A percentile compares a stretch with the other conserved stretches of the same genome.
phyloP scores from a whole-genome alignment of 2,888 invertebrate genomes.

The Meliscaeva auricollis region DNA sequence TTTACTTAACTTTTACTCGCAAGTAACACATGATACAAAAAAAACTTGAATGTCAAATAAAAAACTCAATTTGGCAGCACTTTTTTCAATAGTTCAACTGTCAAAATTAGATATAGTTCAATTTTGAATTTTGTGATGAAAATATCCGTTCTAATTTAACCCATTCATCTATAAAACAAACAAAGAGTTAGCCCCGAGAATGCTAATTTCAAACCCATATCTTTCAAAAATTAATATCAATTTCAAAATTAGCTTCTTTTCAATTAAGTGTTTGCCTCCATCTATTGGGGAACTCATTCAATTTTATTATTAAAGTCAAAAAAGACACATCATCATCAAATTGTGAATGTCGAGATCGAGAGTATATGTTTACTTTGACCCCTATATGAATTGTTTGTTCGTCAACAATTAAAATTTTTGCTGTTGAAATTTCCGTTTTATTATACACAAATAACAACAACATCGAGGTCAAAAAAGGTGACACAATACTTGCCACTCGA shows the following conservation, averaged over 20 bases:
- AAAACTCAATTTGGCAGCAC: no score
- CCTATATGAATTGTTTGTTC: slow-evolving; percentile 66
- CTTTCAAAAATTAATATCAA: slow-evolving; percentile 59
- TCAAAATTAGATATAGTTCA: no score
- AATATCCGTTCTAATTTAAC: neutral
- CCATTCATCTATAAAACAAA: slow-evolving; percentile 3
- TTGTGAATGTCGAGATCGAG: slow-evolving; percentile 43
- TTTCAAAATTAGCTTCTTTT: slow-evolving; percentile 53
- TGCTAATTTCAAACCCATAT: slow-evolving; percentile 32
- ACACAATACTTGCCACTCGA: slow-evolving; percentile 39
- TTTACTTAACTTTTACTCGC: no score
- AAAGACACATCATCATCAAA: slow-evolving; percentile 47
- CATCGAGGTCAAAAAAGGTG: slow-evolving; percentile 42
- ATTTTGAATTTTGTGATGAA: slow-evolving; percentile 24
- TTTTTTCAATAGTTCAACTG: no score
- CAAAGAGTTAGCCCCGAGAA: neutral
- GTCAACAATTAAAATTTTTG: slow-evolving; percentile 71
- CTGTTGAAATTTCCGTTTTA: slow-evolving; percentile 62
- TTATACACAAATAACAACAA: slow-evolving; percentile 6
- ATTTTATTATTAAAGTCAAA: slow-evolving; percentile 41
- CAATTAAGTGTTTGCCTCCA: slow-evolving; percentile 51
- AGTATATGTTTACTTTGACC: slow-evolving; percentile 69
- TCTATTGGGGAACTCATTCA: slow-evolving; percentile 18
- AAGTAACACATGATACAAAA: no score
- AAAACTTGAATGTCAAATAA: no score